Evolutionary conservation across 1,140 invertebrate genomes (phyloP).

Genomic region (Spodoptera frugiperda): DNA sequence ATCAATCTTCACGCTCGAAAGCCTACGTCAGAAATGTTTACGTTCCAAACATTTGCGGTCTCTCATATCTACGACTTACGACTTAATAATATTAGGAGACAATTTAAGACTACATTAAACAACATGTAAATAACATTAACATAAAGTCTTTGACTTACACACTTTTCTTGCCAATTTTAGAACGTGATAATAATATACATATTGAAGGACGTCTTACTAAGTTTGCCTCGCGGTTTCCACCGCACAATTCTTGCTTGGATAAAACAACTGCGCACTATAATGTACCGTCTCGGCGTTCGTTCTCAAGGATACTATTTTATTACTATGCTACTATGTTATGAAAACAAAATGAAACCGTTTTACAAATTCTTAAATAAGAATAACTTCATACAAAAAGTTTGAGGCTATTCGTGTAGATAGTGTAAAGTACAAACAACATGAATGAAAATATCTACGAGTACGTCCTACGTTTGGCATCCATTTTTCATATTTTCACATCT

Average conservation of each 20-base stretch:
- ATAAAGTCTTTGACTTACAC: slow-evolving; percentile 15
- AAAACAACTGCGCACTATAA: too few species aligned
- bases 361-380: too few species aligned
- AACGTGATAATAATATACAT: background rate
- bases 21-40: background rate
- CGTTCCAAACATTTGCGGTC: slow-evolving; percentile 9
- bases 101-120: background rate
- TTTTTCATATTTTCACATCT: slow-evolving; percentile 15
- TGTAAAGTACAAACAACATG: slow-evolving; percentile 8
- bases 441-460: slow-evolving; percentile 17
- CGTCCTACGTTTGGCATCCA: slow-evolving; percentile 24
- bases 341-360: too few species aligned
- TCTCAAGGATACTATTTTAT: too few species aligned
- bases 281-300: too few species aligned
- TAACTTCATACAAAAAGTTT: too few species aligned
- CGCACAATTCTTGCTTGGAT: too few species aligned
- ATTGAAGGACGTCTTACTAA: slow-evolving; percentile 6
- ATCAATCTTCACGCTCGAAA: slow-evolving; percentile 19
- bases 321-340: too few species aligned
- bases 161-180: slow-evolving; percentile 5
- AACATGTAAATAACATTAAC: slow-evolving; percentile 4
- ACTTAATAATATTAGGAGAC: background rate
- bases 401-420: background rate
- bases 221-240: too few species aligned
- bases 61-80: background rate